Base-by-base conservation (phyloP, 2,888 invertebrate genomes). In the Poecilus cupreus region DNA sequence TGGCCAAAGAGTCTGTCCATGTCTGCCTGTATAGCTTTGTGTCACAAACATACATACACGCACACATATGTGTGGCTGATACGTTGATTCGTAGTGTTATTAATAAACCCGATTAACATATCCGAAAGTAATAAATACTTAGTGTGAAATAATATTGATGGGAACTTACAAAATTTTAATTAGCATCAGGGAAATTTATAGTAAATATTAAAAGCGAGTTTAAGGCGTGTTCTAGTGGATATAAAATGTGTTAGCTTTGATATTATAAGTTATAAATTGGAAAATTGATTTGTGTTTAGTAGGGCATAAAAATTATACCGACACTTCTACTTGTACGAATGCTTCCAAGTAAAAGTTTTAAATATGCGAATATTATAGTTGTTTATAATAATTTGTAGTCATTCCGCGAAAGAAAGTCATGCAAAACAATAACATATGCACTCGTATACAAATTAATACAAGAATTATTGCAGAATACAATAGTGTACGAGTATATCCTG, bases 81-180 rank as follows among this genome's bases (percentile, higher is more conserved):
- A 43, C 43, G 13, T 3, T 3, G 43, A 8, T 8, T 11, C 43
- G 43, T 13, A 43, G 43, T 43, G 43, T 60, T 60, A 26, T 60
- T 60, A 60, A 60, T 60, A 60, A 60, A 60, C 60, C n/a, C 24
- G 26, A 60, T 60, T 60, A 60, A 60, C 60, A 60, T 60, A 60
- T 60, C 60, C 60, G 60, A 60, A 60, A 60, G 60, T 6, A 60
- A 60, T 60, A 60, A 60, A 60, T 60, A 60, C 26, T 26, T 60
- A 13, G 22, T 60, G 60, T 60, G 60, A 26, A 60, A 60, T 60
- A 60, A 60, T 60, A 60, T 32, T 60, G 60, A 60, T 60, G 60
- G 60, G 26, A 60, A 60, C 60, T 60, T 60, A 60, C 60, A 60
- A 60, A 60, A 60, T 60, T 60, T 60, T 60, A 60, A 60, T 60